Evolutionary conservation across 2,113 vertebrate species (phyloP).

Genomic region (Danionella cerebrum): DNA sequence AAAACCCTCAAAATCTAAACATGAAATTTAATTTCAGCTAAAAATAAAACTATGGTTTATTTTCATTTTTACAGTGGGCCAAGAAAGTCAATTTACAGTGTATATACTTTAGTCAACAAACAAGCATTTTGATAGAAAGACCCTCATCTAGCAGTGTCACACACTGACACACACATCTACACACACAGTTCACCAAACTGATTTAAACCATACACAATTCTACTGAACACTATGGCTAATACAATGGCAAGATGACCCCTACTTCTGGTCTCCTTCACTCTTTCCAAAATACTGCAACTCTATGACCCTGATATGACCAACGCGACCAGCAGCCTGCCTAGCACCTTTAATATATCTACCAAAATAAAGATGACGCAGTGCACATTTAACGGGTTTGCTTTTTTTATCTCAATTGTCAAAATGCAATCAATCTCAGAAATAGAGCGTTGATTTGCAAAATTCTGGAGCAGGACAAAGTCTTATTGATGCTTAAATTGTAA

Average conservation of each 20-base stretch:
- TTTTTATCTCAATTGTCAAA: slow-evolving; percentile 43
- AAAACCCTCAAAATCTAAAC: too few species aligned
- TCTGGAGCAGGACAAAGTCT: too few species aligned
- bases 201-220: slow-evolving; percentile 74
- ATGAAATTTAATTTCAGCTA: too few species aligned
- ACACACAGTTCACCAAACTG: slow-evolving; percentile 77
- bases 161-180: slow-evolving; percentile 38
- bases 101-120: slow-evolving; percentile 95
- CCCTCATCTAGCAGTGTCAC: slow-evolving; percentile 79
- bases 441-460: too few species aligned
- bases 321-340: slow-evolving; percentile 82
- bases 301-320: slow-evolving; percentile 63
- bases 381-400: slow-evolving; percentile 76
- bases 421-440: too few species aligned
- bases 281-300: slow-evolving; percentile 38
- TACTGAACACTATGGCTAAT: slow-evolving; percentile 82
- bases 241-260: slow-evolving; percentile 61
- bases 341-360: slow-evolving; percentile 59
- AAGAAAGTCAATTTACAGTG: slow-evolving; percentile 96
- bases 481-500: too few species aligned
- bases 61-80: slow-evolving; percentile 86
- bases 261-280: slow-evolving; percentile 82
- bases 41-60: too few species aligned
- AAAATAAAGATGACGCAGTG: slow-evolving; percentile 70
- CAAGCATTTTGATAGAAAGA: slow-evolving; percentile 85